Conservation (phyloP, 2,113 vertebrate genomes). For the Oreocharis arfaki region DNA sequence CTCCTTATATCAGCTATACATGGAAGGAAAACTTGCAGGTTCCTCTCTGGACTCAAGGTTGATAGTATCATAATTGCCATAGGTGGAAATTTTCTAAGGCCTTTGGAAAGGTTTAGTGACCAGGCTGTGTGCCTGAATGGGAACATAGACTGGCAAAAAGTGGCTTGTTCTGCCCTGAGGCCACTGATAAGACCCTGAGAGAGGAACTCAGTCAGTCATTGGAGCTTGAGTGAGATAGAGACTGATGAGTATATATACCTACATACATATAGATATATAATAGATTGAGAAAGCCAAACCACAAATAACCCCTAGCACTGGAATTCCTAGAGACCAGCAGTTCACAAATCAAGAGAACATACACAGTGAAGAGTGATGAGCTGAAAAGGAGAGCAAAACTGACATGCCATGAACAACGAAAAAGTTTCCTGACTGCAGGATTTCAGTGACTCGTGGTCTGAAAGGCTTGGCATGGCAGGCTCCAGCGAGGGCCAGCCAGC, state of each 20-base stretch:
- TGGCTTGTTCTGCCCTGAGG: not conserved
- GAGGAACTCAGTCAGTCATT: not conserved
- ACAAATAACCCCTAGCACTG: not conserved
- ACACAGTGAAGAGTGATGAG: not conserved
- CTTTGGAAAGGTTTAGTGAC: not conserved
- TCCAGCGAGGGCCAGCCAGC: not conserved
- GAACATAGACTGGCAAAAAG: not conserved
- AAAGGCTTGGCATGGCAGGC: not conserved
- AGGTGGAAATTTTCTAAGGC: not conserved
- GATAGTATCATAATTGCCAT: not conserved
- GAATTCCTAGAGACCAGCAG: not conserved
- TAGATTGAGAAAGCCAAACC: not conserved
- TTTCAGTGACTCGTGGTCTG: not conserved
- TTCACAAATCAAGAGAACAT: conserved; percentile 32
- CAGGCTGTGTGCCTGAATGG: not conserved
- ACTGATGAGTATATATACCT: not conserved
- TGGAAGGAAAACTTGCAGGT: not conserved
- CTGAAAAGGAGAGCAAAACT: not conserved
- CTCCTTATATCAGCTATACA: not conserved
- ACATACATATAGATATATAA: not conserved
- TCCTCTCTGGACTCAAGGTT: not conserved
- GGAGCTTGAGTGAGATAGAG: not conserved
- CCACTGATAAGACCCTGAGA: not conserved
- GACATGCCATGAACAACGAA: rapidly evolving
- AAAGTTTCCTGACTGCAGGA: not conserved